These are phyloP conservation scores for Listronotus oregonensis DNA, from an alignment of 1,140 invertebrate species.

Conservation along the genomic window DNA sequence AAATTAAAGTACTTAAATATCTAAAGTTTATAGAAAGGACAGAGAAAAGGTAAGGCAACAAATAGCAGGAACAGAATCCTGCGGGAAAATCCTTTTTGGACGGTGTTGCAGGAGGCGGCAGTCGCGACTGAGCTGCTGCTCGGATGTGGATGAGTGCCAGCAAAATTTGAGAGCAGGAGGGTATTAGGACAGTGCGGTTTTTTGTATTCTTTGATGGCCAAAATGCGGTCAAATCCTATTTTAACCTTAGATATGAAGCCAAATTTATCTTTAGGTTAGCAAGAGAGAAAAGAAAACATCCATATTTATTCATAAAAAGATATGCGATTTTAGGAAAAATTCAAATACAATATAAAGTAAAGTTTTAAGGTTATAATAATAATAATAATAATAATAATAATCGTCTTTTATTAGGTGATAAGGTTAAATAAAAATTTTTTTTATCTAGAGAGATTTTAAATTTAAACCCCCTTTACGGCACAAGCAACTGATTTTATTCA, in stretches of 20 bases:
- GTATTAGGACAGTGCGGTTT: neutral
- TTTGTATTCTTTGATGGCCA: neutral
- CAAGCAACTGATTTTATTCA: neutral
- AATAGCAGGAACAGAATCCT: slow-evolving; percentile 13
- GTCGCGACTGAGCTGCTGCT: slow-evolving; percentile 33
- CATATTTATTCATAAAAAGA: too few species aligned
- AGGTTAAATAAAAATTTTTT: too few species aligned
- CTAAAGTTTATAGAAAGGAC: neutral
- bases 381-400: too few species aligned
- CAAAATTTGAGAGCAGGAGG: slow-evolving; percentile 5
- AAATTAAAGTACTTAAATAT: neutral
- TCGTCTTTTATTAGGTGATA: too few species aligned
- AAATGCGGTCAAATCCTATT: neutral
- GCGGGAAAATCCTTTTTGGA: slow-evolving; percentile 20
- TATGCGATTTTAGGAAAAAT: too few species aligned
- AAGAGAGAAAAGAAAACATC: too few species aligned
- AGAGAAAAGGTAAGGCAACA: neutral
- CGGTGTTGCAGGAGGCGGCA: slow-evolving; percentile 27
- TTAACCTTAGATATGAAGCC: too few species aligned
- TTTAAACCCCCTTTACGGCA: neutral
- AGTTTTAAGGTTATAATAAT: too few species aligned
- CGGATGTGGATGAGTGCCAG: slow-evolving; percentile 23
- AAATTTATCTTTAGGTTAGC: too few species aligned
- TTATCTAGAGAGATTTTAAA: too few species aligned
- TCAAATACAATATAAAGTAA: too few species aligned